Base-by-base conservation (phyloP, 1,140 invertebrate genomes). In the Heterodera carotae region DNA sequence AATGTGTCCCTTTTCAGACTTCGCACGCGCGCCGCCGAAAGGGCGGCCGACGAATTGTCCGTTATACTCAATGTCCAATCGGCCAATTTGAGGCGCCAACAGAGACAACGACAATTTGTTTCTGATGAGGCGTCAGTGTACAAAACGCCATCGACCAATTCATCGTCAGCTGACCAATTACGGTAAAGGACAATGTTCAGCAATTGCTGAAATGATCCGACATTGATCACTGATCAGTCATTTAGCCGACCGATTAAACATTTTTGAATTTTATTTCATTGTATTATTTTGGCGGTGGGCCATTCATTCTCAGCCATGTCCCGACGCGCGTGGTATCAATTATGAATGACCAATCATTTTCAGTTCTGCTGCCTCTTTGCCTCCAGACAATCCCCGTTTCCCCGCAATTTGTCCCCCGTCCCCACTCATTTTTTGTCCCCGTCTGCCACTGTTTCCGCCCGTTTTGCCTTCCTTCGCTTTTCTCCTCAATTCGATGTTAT, bases 41-140 rank as follows among this genome's bases (percentile, higher is more conserved):
- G 85, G 77, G 82, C 86, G n/a, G 86, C 85, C 43, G 86, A 87
- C 67, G 86, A 86, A 76, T 76, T 86, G 25, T 75, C 81, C 31
- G 66, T 80, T 56, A 85, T 86, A 22, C 33, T 85, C 8, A 85
- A 72, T n/a, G 78, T 75, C 6, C 85, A 84, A 75, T 29, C 80
- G 18, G 69, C 70, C 8, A 67, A 43, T 66, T 59, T 64, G 59
- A 18, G 48, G 48, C 48, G 48, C 48, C 48, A 43, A 43, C 6
- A 56, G 48, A 15, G 48, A 2, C 48, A 43, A 43, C 39, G 39
- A 12, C 39, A 7, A n/a, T 22, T 56, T 56, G 48, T 18, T 18
- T 18, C 12, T 10, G 39, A 43, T 12, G 15, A 43, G 39, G 1
- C 39, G 15, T 10, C 39, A 4, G 7, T 12, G 39, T 43, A 43